phyloP scores from a whole-genome alignment of 2,797 vertebrate genomes.

The Poeciliopsis paucimaculata region DNA sequence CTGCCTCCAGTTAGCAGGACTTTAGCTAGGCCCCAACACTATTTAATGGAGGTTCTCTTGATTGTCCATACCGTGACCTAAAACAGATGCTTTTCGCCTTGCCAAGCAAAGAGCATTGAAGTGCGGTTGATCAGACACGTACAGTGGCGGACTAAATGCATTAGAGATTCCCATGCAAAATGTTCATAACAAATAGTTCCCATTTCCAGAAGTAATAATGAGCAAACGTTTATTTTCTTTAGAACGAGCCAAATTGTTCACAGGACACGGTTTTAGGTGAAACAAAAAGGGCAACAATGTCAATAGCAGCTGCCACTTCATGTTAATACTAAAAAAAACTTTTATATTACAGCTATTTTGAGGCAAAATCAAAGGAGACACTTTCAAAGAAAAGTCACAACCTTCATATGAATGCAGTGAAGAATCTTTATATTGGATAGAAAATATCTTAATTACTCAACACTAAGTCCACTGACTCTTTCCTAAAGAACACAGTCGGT shows the following conservation, averaged over 20 bases:
- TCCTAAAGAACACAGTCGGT: not conserved
- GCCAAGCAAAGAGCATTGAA: not conserved
- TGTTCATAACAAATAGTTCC: not conserved
- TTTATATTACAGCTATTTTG: not conserved
- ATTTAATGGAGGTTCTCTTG: slow-evolving; percentile 4
- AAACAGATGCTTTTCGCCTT: slow-evolving; percentile 5
- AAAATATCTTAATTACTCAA: not conserved
- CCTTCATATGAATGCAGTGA: not conserved
- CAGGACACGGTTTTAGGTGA: not conserved
- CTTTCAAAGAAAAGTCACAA: not conserved
- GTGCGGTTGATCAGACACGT: not conserved
- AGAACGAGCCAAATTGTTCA: not conserved
- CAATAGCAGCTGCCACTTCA: not conserved
- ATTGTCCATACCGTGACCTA: not conserved
- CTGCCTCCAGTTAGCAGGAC: slow-evolving; percentile 21
- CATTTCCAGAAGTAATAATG: not conserved
- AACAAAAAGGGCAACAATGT: not conserved
- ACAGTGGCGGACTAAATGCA: not conserved
- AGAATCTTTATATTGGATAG: not conserved
- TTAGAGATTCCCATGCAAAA: not conserved
- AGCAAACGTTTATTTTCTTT: not conserved
- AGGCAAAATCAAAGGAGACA: not conserved
- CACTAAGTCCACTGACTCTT: not conserved
- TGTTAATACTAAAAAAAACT: not conserved
- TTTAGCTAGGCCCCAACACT: slow-evolving; percentile 29